phyloP scores from a whole-genome alignment of 2,888 invertebrate genomes.

The Kuschelorhynchus macadamiae region DNA sequence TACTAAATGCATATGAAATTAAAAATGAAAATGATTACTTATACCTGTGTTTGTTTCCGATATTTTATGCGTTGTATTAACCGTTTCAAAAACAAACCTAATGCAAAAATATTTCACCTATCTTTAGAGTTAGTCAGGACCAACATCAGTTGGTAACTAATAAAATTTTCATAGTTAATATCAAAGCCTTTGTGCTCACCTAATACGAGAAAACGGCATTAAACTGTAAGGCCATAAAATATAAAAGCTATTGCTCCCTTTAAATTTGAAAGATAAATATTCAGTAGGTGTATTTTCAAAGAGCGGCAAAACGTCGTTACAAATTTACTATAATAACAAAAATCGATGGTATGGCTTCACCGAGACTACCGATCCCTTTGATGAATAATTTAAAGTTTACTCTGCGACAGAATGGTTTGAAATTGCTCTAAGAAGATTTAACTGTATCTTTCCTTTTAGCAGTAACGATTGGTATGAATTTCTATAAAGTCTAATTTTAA shows the following conservation, averaged over 20 bases:
- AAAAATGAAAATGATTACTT: too few species aligned
- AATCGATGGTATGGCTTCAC: conserved; percentile 34
- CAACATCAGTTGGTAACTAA: conserved; percentile 11
- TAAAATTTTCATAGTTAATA: conserved; percentile 21
- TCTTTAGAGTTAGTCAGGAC: too few species aligned
- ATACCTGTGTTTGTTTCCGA: too few species aligned
- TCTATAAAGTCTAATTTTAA: conserved; percentile 23
- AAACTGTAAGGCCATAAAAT: conserved; percentile 18
- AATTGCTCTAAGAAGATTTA: conserved; percentile 42
- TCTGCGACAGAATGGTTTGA: conserved; percentile 37
- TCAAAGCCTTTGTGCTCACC: conserved; percentile 18
- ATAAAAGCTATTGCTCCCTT: conserved; percentile 26
- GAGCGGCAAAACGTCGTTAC: conserved; percentile 40
- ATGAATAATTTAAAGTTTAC: conserved; percentile 43
- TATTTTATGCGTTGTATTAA: too few species aligned
- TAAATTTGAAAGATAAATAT: conserved; percentile 41
- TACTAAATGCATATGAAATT: too few species aligned
- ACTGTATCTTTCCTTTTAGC: conserved; percentile 34
- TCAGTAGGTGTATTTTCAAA: conserved; percentile 39
- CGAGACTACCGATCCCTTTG: conserved; percentile 27
- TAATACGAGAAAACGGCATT: conserved; percentile 18
- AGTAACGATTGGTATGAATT: conserved; percentile 35
- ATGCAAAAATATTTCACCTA: too few species aligned
- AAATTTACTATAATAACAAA: conserved; percentile 41
- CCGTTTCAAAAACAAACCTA: too few species aligned